Evolutionary conservation across 2,797 vertebrate genomes (phyloP).

Genomic region (Betta splendens): DNA sequence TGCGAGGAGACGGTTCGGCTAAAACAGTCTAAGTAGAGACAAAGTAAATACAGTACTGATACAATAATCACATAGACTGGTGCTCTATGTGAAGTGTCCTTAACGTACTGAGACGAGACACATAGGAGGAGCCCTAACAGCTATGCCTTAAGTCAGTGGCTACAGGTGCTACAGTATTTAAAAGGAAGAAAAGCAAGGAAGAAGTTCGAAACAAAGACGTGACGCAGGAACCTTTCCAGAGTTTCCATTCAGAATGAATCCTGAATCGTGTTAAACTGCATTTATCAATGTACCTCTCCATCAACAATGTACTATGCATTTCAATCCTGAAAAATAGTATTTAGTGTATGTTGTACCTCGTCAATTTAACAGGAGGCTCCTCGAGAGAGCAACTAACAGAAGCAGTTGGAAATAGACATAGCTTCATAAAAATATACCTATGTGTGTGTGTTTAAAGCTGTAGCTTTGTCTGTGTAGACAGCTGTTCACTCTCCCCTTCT

Average conservation of each 20-base stretch:
- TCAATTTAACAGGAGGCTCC: conserved; percentile 43
- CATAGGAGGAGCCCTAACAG: conserved; percentile 67
- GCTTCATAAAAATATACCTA: conserved; percentile 68
- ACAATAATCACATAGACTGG: conserved; percentile 62
- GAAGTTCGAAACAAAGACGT: conserved; percentile 37
- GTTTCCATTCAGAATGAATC: conserved; percentile 52
- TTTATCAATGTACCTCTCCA: conserved; percentile 51
- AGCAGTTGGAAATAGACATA: conserved; percentile 68
- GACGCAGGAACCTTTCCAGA: conserved; percentile 50
- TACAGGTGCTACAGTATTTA: conserved; percentile 74
- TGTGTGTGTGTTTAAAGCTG: conserved; percentile 66
- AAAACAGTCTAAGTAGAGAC: conserved; percentile 61
- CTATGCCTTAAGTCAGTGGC: conserved; percentile 66
- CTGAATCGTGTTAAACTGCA: conserved; percentile 58
- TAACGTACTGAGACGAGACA: conserved; percentile 56
- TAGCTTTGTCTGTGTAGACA: conserved; percentile 55
- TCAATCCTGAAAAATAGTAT: conserved; percentile 36
- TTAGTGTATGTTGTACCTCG: conserved; percentile 50
- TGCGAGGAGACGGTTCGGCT: conserved; percentile 52
- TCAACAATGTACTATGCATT: conserved; percentile 57
- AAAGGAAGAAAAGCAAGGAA: conserved; percentile 50
- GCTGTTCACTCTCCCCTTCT: conserved; percentile 18
- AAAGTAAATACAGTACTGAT: conserved; percentile 73
- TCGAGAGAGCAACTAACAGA: conserved; percentile 54
- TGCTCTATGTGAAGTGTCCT: conserved; percentile 59